phyloP scores from a whole-genome alignment of 2,797 vertebrate species.

The Aphelocoma californica region DNA sequence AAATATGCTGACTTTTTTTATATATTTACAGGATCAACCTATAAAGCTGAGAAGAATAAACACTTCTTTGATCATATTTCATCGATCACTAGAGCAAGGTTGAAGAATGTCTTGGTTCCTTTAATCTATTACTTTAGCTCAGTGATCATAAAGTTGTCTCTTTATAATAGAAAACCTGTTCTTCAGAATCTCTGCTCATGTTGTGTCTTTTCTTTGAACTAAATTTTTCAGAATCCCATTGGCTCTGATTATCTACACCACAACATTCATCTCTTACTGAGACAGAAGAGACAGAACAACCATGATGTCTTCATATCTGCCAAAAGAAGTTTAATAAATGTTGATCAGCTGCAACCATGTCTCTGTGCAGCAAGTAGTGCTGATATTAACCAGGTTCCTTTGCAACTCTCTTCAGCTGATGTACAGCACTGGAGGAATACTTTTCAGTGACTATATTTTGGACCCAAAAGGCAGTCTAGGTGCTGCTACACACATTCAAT shows the following conservation, averaged over 20 bases:
- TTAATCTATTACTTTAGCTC: slow-evolving; percentile 9
- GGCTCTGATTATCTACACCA: not conserved
- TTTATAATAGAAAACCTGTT: not conserved
- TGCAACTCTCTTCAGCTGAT: not conserved
- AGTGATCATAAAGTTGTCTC: not conserved
- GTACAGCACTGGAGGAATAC: not conserved
- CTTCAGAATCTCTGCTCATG: not conserved
- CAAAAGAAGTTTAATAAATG: not conserved
- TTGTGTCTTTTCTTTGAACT: not conserved
- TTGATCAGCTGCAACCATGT: not conserved
- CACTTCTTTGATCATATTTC: not conserved
- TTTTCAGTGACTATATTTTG: not conserved
- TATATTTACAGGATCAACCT: not conserved
- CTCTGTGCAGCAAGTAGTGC: not conserved
- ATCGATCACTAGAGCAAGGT: not conserved
- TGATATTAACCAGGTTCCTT: not conserved
- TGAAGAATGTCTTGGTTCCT: not conserved
- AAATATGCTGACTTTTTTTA: not conserved
- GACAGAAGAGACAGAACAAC: not conserved
- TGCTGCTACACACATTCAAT: not conserved
- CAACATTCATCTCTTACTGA: not conserved
- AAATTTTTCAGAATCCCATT: not conserved
- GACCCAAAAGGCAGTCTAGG: not conserved
- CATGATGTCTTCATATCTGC: not conserved
- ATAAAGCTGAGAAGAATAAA: not conserved